phyloP scores from a whole-genome alignment of 2,888 invertebrate genomes.

The Sarcophaga caerulescens region DNA sequence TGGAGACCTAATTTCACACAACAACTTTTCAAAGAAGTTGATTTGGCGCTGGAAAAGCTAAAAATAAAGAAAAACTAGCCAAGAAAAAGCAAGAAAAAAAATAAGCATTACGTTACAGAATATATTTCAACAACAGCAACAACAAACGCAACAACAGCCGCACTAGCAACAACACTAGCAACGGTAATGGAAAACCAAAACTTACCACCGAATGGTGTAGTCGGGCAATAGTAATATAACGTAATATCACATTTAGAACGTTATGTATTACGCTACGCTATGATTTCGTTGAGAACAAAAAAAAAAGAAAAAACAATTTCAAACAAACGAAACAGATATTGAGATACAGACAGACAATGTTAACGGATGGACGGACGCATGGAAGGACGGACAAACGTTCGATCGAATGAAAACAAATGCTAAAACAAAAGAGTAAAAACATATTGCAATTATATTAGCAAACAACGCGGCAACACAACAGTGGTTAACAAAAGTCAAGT shows the following conservation, averaged over 20 bases:
- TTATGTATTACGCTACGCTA: conserved; percentile 59
- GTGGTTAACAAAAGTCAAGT: conserved; percentile 2
- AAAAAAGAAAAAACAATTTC: conserved; percentile 17
- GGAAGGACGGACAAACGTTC: too few relatives aligned
- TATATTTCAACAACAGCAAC: conserved; percentile 39
- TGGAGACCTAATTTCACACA: conserved; percentile 68
- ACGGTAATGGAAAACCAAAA: conserved; percentile 54
- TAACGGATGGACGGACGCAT: too few relatives aligned
- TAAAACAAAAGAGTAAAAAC: conserved; percentile 28
- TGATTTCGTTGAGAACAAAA: conserved; percentile 19
- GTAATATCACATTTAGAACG: conserved; percentile 67
- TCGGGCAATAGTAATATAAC: conserved; percentile 51
- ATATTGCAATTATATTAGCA: conserved; percentile 32
- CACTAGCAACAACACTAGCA: background rate
- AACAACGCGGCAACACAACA: background rate
- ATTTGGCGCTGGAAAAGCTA: conserved; percentile 58
- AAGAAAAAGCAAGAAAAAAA: conserved; percentile 13
- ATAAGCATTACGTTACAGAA: conserved; percentile 32
- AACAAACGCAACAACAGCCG: too few relatives aligned
- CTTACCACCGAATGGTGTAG: conserved; percentile 52
- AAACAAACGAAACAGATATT: conserved; percentile 20
- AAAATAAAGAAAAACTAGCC: conserved; percentile 32
- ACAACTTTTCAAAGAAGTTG: conserved; percentile 65
- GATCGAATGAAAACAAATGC: conserved; percentile 5
- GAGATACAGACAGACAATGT: conserved; percentile 9